Base-by-base conservation (phyloP, 1,140 invertebrate genomes). In the Euborellia annulipes region DNA sequence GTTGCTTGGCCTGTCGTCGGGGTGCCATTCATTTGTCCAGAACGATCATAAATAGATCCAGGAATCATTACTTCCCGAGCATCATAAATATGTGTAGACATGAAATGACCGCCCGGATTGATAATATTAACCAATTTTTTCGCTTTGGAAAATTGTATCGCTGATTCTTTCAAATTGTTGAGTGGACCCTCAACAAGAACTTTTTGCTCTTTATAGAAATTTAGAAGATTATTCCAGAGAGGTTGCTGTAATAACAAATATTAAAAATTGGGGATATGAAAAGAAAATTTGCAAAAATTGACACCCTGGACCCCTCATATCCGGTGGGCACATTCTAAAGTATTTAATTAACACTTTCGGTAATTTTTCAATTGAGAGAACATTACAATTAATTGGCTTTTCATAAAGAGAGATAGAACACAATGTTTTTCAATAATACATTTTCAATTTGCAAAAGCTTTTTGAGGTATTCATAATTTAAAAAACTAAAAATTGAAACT, bases 161-260 rank as follows among this genome's bases (percentile, higher is more conserved):
- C 76, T 0, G 89, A 93, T 60, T 97, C 90, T 61, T 97, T 97
- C 2, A 99, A 67, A 65, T 98, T 98, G 48, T 90, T 97, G 8
- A 99, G 65, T 0, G 95, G 93, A 1, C 96, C 96, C 68, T 99
- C 96, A 0, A 98, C 94, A 2, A 99, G 67, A 22, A 96, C 90
- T 58, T 92, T 89, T 52, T 95, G 87, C 58, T 98, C 94, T 59
- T 98, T 98, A 68, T 95, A 99, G 58, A 95, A 96, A 30, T 85
- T 90, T 17, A 99, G 67, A 47, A 99, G 66, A 60, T 99, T 92
- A 63, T 99, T 97, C 95, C 96, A 99, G 0, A 99, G 66, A 1
- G 90, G 87, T 68, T 99, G 94, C 64, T 77, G 51, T 16, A 61
- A 58, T 50, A 50, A 45, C 36, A 40, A n/a, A n/a, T n/a, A n/a